These are phyloP conservation scores for Sinocyclocheilus grahami DNA, from an alignment of 2,113 vertebrate genomes.

Conservation along the genomic window DNA sequence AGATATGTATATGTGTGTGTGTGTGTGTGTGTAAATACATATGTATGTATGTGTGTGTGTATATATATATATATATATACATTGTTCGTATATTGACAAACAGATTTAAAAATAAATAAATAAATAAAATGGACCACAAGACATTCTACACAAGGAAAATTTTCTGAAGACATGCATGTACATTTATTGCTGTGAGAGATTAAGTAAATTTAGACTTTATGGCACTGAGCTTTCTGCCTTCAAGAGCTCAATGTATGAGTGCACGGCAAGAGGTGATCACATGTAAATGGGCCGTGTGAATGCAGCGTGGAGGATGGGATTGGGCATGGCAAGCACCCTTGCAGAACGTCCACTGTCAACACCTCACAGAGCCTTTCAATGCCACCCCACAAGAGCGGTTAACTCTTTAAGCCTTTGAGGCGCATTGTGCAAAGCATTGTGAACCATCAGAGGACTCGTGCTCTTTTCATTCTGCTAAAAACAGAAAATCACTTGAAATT, in stretches of 20 bases:
- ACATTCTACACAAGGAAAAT: neutral
- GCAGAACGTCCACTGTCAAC: slow-evolving; percentile 54
- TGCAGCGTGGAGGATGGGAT: slow-evolving; percentile 56
- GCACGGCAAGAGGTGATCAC: slow-evolving; percentile 54
- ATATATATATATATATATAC: too few species aligned
- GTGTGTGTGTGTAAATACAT: too few species aligned
- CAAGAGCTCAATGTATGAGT: neutral
- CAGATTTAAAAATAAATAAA: neutral
- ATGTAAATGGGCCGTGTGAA: slow-evolving; percentile 46
- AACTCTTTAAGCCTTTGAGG: slow-evolving; percentile 18
- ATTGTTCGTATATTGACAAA: too few species aligned
- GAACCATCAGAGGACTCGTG: neutral
- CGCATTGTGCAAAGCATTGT: neutral
- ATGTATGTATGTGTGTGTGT: too few species aligned
- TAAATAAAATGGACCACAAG: neutral
- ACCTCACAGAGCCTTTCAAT: slow-evolving; percentile 55
- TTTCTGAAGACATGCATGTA: neutral
- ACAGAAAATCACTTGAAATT: neutral
- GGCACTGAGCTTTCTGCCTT: neutral
- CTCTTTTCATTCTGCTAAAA: neutral
- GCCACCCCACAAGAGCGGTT: slow-evolving; percentile 35
- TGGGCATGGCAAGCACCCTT: slow-evolving; percentile 32
- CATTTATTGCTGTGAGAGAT: neutral
- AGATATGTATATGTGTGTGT: too few species aligned
- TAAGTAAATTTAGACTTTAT: neutral